A percentile compares a stretch with the other conserved stretches of the same genome.
Conservation (phyloP, 2,888 invertebrate species). For the Itoplectis maculator region DNA sequence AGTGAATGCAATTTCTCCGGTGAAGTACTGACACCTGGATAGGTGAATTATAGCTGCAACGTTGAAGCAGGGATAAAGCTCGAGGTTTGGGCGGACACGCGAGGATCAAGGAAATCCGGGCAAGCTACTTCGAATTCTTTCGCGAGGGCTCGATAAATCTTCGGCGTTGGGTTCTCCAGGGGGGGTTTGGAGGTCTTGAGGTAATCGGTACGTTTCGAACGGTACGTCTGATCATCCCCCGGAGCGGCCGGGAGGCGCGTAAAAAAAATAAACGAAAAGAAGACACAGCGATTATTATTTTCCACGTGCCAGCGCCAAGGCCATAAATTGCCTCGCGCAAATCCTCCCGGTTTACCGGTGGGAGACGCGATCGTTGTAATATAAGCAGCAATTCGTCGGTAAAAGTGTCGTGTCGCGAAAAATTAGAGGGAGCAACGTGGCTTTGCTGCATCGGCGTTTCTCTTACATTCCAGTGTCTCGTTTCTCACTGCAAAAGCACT, state of each 20-base stretch:
- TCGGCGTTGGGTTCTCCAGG: slow-evolving; percentile 44
- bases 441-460: slow-evolving; percentile 35
- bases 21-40: not conserved
- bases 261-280: slow-evolving; percentile 25
- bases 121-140: slow-evolving; percentile 66
- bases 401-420: slow-evolving; percentile 68
- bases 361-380: slow-evolving; percentile 57
- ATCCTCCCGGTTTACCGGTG: slow-evolving; percentile 68
- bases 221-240: slow-evolving; percentile 44
- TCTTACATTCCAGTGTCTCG: slow-evolving; percentile 34
- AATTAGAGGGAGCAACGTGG: slow-evolving; percentile 70
- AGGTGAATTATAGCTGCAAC: slow-evolving; percentile 42
- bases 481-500: slow-evolving; percentile 29
- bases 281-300: slow-evolving; percentile 63
- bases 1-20: slow-evolving; percentile 22
- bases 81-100: slow-evolving; percentile 42
- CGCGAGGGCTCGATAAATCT: slow-evolving; percentile 63
- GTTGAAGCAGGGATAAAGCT: slow-evolving; percentile 41
- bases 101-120: slow-evolving; percentile 59
- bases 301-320: slow-evolving; percentile 43
- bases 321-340: slow-evolving; percentile 70
- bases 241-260: slow-evolving; percentile 1
- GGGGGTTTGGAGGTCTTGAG: slow-evolving; percentile 46
- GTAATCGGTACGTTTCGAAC: slow-evolving; percentile 52
- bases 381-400: slow-evolving; percentile 70